A percentile compares a stretch with the other conserved stretches of the same genome.
Conservation (phyloP, 2,113 vertebrate genomes). For the Nesoenas mayeri region DNA sequence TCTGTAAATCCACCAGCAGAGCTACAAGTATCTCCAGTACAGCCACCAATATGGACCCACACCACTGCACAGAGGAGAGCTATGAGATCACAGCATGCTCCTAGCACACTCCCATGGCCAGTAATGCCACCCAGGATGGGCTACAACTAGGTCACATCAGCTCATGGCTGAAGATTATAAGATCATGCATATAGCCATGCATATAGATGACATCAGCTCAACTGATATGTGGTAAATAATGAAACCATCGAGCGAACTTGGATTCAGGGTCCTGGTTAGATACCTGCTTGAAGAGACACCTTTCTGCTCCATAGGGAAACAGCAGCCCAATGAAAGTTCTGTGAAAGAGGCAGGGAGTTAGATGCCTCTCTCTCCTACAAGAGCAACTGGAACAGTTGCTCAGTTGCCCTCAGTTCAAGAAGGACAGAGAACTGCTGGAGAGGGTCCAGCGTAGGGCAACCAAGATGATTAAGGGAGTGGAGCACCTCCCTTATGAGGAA, state of each 20-base stretch:
- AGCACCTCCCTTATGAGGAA: no score
- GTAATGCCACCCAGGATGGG: not conserved
- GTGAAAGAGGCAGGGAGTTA: not conserved
- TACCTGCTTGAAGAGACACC: not conserved
- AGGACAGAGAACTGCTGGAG: no score
- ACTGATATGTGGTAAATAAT: fast-evolving
- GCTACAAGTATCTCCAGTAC: not conserved
- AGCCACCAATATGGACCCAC: not conserved
- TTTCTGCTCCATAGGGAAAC: not conserved
- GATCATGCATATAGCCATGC: not conserved
- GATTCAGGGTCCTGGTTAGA: not conserved
- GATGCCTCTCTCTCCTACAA: not conserved
- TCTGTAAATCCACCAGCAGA: not conserved
- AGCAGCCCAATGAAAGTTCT: not conserved
- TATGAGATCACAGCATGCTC: not conserved
- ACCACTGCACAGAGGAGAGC: not conserved
- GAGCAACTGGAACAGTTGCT: not conserved
- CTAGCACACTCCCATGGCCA: not conserved
- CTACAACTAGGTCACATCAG: not conserved
- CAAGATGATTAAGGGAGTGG: no score
- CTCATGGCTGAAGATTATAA: not conserved
- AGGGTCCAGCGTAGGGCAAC: no score
- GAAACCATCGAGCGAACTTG: not conserved
- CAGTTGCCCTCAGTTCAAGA: no score
- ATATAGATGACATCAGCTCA: not conserved